These are phyloP conservation scores for Ceratina australensis DNA, from an alignment of 1,140 invertebrate species.

Conservation along the genomic window DNA sequence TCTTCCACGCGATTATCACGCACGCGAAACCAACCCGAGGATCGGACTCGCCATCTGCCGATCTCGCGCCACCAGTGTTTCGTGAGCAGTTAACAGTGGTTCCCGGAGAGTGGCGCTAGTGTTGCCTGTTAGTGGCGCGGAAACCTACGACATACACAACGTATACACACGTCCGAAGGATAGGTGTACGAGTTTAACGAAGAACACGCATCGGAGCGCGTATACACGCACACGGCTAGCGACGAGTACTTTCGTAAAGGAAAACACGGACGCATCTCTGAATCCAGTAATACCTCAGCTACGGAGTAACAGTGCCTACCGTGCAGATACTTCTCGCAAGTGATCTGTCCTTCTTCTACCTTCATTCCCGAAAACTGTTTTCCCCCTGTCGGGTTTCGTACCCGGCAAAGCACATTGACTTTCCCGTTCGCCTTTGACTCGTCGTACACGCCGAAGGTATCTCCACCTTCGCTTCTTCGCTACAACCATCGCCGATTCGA, in stretches of 20 bases:
- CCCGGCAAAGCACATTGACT: constrained; percentile 50
- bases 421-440: constrained; percentile 48
- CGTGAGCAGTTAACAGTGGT: constrained; percentile 32
- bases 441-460: constrained; percentile 46
- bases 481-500: constrained; percentile 13
- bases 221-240: constrained; percentile 7
- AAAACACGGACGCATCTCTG: constrained; percentile 40
- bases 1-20: neutral
- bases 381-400: constrained; percentile 19
- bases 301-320: constrained; percentile 61
- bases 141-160: constrained; percentile 36
- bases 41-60: constrained; percentile 67
- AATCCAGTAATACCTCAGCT: constrained; percentile 64
- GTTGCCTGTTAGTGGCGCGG: constrained; percentile 48
- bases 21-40: constrained; percentile 30
- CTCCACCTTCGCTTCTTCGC: constrained; percentile 28
- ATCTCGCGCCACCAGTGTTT: constrained; percentile 47
- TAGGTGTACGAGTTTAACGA: neutral
- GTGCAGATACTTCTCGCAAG: constrained; percentile 50
- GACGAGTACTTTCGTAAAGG: constrained; percentile 37
- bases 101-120: constrained; percentile 58
- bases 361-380: constrained; percentile 21
- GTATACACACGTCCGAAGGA: neutral
- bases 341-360: constrained; percentile 32
- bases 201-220: constrained; percentile 1